Conservation (phyloP, 2,113 vertebrate genomes). For the Grantiella picta region DNA sequence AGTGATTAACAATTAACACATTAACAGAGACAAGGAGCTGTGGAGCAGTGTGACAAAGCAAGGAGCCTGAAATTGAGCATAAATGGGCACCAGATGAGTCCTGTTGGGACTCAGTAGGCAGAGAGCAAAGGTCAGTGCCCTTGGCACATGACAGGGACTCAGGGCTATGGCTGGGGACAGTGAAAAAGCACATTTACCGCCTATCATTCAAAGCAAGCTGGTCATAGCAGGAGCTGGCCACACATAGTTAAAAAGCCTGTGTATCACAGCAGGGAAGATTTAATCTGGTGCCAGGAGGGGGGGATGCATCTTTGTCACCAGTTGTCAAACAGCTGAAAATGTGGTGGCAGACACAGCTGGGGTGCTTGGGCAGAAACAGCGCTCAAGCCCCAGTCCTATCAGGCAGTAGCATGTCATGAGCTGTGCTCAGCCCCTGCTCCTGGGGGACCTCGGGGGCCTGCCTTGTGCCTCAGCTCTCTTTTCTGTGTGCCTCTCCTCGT, state of each 20-base stretch:
- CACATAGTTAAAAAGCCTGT: not conserved
- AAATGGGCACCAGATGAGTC: not conserved
- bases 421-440: not conserved
- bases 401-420: not conserved
- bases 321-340: not conserved
- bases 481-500: accelerated
- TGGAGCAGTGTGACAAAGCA: not conserved
- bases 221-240: not conserved
- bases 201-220: not conserved
- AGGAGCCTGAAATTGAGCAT: not conserved
- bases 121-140: not conserved
- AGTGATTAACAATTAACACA: not conserved
- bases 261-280: not conserved
- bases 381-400: not conserved
- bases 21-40: not conserved
- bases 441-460: accelerated
- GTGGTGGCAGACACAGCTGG: not conserved
- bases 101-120: not conserved
- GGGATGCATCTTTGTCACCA: not conserved
- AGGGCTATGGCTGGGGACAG: not conserved
- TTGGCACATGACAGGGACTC: not conserved
- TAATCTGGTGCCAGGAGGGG: not conserved
- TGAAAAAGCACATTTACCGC: not conserved
- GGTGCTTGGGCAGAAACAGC: not conserved
- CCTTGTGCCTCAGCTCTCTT: not conserved